Evolutionary conservation across 2,113 vertebrate species (phyloP).

Genomic region (Anoura caudifer): DNA sequence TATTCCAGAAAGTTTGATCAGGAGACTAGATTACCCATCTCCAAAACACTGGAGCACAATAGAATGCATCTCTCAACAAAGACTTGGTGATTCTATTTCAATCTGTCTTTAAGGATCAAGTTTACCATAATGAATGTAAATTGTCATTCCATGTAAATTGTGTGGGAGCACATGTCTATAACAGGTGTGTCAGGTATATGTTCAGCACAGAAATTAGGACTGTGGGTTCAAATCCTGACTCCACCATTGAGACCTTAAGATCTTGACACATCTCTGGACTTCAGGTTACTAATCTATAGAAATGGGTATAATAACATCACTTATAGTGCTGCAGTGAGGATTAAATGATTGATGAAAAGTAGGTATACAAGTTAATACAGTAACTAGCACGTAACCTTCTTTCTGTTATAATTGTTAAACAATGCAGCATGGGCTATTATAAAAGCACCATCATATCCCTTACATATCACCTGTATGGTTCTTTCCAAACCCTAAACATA

Average conservation of each 20-base stretch:
- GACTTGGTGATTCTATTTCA: not conserved
- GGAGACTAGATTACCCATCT: not conserved
- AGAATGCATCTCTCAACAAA: not conserved
- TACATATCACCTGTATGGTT: not conserved
- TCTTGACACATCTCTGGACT: not conserved
- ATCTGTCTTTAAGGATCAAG: not conserved
- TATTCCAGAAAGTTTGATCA: not conserved
- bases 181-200: not conserved
- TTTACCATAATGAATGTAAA: not conserved
- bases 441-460: not conserved
- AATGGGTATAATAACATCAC: not conserved
- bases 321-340: not conserved
- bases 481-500: not conserved
- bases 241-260: not conserved
- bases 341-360: not conserved
- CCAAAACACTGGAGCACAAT: not conserved
- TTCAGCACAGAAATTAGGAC: not conserved
- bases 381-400: not conserved
- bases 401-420: not conserved
- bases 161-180: not conserved
- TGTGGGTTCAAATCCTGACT: not conserved
- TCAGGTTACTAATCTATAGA: constrained; percentile 1
- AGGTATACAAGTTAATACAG: not conserved
- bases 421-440: not conserved
- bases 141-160: not conserved